These are phyloP conservation scores for Unio pictorum DNA, from an alignment of 2,888 invertebrate species.

Conservation along the genomic window DNA sequence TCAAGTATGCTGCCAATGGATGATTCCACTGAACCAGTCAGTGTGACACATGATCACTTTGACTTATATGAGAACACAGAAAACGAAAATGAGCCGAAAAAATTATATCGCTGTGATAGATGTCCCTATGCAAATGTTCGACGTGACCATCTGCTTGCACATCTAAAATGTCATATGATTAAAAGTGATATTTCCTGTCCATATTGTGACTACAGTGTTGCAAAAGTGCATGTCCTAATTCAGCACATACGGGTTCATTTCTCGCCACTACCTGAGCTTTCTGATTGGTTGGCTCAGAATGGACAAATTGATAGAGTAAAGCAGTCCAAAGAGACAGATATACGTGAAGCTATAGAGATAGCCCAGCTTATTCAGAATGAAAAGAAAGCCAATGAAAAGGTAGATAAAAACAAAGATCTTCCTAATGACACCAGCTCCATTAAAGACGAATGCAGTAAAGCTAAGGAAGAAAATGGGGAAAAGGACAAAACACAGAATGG, in stretches of 20 bases:
- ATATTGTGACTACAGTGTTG: constrained; percentile 86
- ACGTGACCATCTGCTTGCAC: constrained; percentile 82
- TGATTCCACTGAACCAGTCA: constrained; percentile 54
- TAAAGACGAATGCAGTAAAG: background rate
- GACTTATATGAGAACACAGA: constrained; percentile 64
- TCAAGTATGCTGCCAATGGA: constrained; percentile 59
- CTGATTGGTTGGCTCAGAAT: constrained; percentile 62
- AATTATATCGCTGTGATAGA: constrained; percentile 80
- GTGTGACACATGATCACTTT: constrained; percentile 61
- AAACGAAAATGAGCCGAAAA: constrained; percentile 74
- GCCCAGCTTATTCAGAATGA: constrained; percentile 20
- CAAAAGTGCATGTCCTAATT: constrained; percentile 81
- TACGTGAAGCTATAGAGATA: constrained; percentile 55
- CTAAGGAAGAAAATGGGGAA: background rate
- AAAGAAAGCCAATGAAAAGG: constrained; percentile 3
- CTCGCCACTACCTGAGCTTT: constrained; percentile 63
- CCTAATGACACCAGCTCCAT: constrained; percentile 1
- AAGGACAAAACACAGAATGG: too few species aligned
- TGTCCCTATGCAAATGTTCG: constrained; percentile 87
- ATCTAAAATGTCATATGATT: constrained; percentile 82
- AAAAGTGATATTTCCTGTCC: constrained; percentile 81
- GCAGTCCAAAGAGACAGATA: constrained; percentile 51
- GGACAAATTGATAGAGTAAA: constrained; percentile 56
- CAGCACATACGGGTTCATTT: constrained; percentile 89
- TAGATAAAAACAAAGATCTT: background rate